These are phyloP conservation scores for Papilio glaucus DNA, from an alignment of 1,140 invertebrate species.

Conservation along the genomic window DNA sequence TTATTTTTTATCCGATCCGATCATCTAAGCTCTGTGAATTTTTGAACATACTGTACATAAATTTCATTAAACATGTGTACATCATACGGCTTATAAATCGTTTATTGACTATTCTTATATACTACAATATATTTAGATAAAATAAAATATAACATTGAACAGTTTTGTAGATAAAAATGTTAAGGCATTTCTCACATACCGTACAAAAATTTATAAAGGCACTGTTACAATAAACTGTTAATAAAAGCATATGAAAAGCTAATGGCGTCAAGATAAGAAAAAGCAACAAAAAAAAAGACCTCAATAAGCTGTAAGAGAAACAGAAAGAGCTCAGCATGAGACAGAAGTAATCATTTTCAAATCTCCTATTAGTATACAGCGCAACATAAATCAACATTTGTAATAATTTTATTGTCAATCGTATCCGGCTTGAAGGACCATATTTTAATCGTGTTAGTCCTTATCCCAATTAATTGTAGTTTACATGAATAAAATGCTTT, in stretches of 20 bases:
- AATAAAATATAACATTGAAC: constrained; percentile 22
- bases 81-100: constrained; percentile 4
- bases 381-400: not conserved
- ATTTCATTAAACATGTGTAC: not conserved
- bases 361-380: not conserved
- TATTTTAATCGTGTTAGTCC: not conserved
- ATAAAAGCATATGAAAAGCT: constrained; percentile 14
- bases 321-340: not conserved
- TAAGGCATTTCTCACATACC: constrained; percentile 8
- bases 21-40: constrained; percentile 4
- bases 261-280: not conserved
- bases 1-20: not conserved
- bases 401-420: not conserved
- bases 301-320: not conserved
- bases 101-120: constrained; percentile 17
- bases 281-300: not conserved
- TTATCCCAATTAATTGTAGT: not conserved
- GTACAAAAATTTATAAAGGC: constrained; percentile 28
- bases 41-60: constrained; percentile 1
- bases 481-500: not conserved
- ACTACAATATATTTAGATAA: constrained; percentile 12
- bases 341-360: not conserved
- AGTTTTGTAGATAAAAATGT: constrained; percentile 17
- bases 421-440: constrained; percentile 3
- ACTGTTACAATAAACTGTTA: constrained; percentile 20